These are phyloP conservation scores for Chiropotes sagulatus DNA, from an alignment of 2,797 vertebrate genomes.

Conservation along the genomic window DNA sequence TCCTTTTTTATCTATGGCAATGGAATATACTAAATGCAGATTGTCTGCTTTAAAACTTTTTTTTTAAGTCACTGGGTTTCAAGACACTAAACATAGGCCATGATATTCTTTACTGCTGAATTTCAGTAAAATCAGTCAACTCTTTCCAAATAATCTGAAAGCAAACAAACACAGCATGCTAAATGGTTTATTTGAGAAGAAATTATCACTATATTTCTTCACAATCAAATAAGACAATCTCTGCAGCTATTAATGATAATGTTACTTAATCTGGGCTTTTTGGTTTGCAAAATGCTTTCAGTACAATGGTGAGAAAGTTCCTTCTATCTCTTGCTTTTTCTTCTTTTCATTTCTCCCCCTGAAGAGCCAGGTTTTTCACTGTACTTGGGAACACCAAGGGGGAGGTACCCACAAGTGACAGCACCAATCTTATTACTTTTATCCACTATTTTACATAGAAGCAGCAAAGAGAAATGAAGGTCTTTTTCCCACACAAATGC, in stretches of 20 bases:
- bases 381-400: background rate
- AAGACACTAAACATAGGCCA: background rate
- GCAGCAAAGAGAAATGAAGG: background rate
- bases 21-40: background rate
- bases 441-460: background rate
- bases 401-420: background rate
- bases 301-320: background rate
- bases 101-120: constrained; percentile 12
- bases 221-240: constrained; percentile 27
- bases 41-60: background rate
- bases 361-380: background rate
- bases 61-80: background rate
- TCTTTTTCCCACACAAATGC: background rate
- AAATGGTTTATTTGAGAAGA: constrained; percentile 23
- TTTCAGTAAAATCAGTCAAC: constrained; percentile 48
- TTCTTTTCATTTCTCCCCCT: background rate
- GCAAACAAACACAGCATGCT: background rate
- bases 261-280: background rate
- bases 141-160: constrained; percentile 50
- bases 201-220: background rate
- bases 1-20: background rate
- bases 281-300: constrained; percentile 13
- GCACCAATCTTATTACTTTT: background rate
- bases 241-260: background rate
- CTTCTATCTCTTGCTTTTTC: background rate